Conservation (phyloP, 2,888 invertebrate species). For the Troides helena region DNA sequence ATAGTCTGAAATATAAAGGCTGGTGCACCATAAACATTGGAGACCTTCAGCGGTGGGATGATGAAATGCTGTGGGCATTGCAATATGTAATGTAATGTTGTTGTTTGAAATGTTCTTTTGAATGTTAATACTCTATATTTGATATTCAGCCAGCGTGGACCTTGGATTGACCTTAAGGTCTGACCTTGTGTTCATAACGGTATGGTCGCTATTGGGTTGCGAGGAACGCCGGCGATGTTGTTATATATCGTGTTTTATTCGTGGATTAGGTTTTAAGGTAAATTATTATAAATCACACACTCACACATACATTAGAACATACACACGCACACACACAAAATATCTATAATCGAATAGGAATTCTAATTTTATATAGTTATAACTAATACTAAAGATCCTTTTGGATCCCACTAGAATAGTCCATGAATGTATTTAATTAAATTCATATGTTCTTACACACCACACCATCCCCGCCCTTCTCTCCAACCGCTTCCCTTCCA, state of each 20-base stretch:
- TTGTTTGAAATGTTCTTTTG: no score
- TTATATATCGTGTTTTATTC: conserved; percentile 26
- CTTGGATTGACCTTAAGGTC: background rate
- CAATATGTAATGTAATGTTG: no score
- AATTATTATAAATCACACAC: conserved; percentile 5
- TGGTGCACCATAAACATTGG: no score
- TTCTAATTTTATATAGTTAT: background rate
- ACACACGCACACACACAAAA: background rate
- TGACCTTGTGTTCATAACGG: background rate
- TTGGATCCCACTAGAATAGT: background rate
- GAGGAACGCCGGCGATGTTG: background rate
- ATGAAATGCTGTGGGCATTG: no score
- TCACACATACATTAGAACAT: background rate
- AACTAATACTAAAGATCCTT: background rate
- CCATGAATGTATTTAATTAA: background rate
- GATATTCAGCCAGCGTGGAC: no score
- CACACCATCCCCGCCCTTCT: no score
- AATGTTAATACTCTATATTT: no score
- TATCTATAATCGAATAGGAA: background rate
- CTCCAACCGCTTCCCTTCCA: no score
- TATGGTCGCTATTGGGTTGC: conserved; percentile 17
- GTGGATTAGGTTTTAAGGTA: background rate
- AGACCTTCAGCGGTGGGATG: no score
- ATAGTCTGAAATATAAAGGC: no score
- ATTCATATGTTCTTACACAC: no score